Evolutionary conservation across 2,113 vertebrate genomes (phyloP).

Genomic region (Pithys albifrons): DNA sequence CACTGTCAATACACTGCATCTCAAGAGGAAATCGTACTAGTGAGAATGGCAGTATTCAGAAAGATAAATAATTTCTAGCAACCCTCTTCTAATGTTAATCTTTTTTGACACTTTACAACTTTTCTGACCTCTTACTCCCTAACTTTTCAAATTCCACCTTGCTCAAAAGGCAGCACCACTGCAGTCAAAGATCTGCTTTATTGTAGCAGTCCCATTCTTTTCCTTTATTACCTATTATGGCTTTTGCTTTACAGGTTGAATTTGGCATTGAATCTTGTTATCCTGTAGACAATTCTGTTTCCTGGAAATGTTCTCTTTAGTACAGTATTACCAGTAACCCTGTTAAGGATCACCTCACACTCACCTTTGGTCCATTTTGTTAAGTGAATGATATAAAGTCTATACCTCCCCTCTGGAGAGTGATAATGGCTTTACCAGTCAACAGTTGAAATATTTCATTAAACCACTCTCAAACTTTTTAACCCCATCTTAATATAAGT

Average conservation of each 20-base stretch:
- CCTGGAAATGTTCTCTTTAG: neutral
- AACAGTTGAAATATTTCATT: conserved; percentile 41
- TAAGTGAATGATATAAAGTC: conserved; percentile 41
- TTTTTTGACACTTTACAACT: neutral
- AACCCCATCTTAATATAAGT: conserved; percentile 21
- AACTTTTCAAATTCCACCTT: neutral
- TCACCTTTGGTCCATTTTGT: conserved; percentile 40
- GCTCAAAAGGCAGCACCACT: neutral
- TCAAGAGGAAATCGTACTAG: neutral
- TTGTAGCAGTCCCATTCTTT: neutral
- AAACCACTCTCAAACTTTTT: conserved; percentile 29
- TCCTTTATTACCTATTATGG: neutral
- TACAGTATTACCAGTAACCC: neutral
- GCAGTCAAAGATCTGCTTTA: neutral
- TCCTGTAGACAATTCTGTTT: conserved; percentile 9
- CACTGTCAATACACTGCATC: neutral
- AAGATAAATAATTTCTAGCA: neutral
- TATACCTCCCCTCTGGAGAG: conserved; percentile 3
- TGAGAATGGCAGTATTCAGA: neutral
- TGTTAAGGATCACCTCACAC: conserved; percentile 34
- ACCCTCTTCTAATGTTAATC: neutral
- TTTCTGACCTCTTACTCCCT: neutral
- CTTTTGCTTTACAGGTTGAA: neutral
- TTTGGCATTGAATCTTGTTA: conserved; percentile 16
- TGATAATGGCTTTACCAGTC: neutral